Evolutionary conservation across 2,797 vertebrate genomes (phyloP), one percentile per base, ranked within the genome.

Genomic region (Chanos chanos): DNA sequence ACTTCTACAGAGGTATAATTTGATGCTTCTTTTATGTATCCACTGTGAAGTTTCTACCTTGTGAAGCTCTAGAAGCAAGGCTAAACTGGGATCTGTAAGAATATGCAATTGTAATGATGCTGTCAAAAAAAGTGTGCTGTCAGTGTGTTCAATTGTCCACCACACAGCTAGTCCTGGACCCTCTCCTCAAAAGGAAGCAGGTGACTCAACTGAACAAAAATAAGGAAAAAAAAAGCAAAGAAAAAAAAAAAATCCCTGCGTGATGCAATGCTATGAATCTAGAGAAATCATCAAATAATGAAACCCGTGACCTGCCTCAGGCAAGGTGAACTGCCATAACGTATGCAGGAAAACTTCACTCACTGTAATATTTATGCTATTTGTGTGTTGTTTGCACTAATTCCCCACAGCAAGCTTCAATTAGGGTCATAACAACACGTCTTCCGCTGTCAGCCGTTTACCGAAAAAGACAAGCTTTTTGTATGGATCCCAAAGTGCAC

Each of bases 321-420:
- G 86, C 89, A 83, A 80, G 86, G 81, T 79, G 81, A 77, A 77
- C 82, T 90, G 88, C 86, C 89, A 89, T 72, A 80, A 83, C 73
- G 82, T 87, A 88, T 90, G 86, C 82, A 81, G 89, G 81, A 81
- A 87, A 87, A 89, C 84, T 89, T 91, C 86, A 89, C 83, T 89
- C 85, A 87, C 66, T 85, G 86, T 89, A 86, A 78, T 73, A 87
- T 89, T 89, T 76, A 86, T 87, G 88, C 85, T 84, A 77, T 88
- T 91, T 91, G 81, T 54, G 36, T 90, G 90, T 84, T 89, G 82
- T 86, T 92, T 91, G 81, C 88, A 90, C 89, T 85, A 87, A 87
- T 91, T 91, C 85, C 82, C 85, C 76, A 66, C 77, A 84, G 81
- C 83, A 83, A 82, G 68, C 76, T 76, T 25, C 76, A 83, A 22